These are phyloP conservation scores for Euplexia lucipara DNA, from an alignment of 2,888 invertebrate genomes.

Conservation along the genomic window DNA sequence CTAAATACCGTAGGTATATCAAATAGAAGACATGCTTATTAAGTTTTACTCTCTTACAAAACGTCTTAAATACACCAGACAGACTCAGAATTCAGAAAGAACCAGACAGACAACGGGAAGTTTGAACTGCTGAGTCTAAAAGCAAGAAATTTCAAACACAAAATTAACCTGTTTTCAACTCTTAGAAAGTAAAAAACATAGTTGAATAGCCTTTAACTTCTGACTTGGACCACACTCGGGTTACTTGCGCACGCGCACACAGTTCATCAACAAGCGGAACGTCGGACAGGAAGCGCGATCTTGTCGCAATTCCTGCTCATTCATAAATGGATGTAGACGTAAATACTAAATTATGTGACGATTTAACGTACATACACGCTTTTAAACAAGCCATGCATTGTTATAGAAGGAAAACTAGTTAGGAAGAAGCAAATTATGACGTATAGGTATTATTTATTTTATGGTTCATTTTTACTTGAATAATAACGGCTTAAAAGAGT, in stretches of 20 bases:
- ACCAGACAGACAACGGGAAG: too few species aligned
- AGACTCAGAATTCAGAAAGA: too few species aligned
- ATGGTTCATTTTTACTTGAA: slow-evolving; percentile 17
- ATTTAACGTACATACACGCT: slow-evolving; percentile 39
- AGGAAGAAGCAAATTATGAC: slow-evolving; percentile 32
- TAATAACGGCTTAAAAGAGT: not conserved
- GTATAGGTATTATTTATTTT: slow-evolving; percentile 17
- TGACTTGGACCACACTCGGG: slow-evolving; percentile 21
- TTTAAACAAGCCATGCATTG: slow-evolving; percentile 33
- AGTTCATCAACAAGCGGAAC: slow-evolving; percentile 63
- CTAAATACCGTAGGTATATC: too few species aligned
- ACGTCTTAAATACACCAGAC: too few species aligned
- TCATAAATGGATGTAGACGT: slow-evolving; percentile 35
- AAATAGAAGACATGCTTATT: too few species aligned
- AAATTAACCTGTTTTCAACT: too few species aligned
- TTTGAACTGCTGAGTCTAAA: too few species aligned
- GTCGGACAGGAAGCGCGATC: slow-evolving; percentile 59
- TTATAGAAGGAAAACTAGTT: slow-evolving; percentile 28
- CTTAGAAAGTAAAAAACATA: too few species aligned
- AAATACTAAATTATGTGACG: slow-evolving; percentile 41
- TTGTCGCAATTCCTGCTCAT: slow-evolving; percentile 56
- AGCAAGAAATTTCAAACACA: too few species aligned
- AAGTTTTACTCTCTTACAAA: too few species aligned
- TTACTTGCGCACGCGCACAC: slow-evolving; percentile 23
- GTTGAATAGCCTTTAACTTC: not conserved